Base-by-base conservation (phyloP, 2,888 invertebrate genomes). In the Leptopilina drosophilae region DNA sequence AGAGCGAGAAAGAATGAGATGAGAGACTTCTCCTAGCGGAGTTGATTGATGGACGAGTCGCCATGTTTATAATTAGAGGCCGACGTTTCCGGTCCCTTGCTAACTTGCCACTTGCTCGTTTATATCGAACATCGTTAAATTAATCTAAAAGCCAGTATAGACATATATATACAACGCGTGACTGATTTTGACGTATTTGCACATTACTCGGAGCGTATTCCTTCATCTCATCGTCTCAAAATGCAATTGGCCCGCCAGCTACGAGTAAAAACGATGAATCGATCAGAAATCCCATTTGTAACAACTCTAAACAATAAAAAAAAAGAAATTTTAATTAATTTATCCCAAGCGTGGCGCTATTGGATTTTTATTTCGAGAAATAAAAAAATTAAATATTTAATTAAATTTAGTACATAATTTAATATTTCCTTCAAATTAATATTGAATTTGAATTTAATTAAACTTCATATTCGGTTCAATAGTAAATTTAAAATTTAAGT, bases 21-120 rank as follows among this genome's bases (percentile, higher is more conserved):
- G 81, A 82, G 81, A 86, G 81, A 86, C 86, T 84, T 87, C 86
- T 83, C 85, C 79, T 79, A 81, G 85, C 80, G 85, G 85, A 49
- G 80, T 89, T 90, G 91, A 91, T 90, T 90, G 90, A 91, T 89
- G 90, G 90, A 88, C 88, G 87, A 90, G 90, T 89, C 89, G 87
- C 89, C 87, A 88, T 87, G 90, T 89, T 91, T 90, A 90, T 91
- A 91, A 91, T 91, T 91, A 91, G 90, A 91, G 88, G 82, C 85
- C 84, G 85, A 84, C 86, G 86, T 88, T 89, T 89, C 89, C 89
- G 88, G 87, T 85, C 82, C 76, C 81, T 76, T 78, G 67, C 80
- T 62, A 65, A 49, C 73, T 49, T 78, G 33, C 59, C 67, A 64
- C 59, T 67, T 67, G 77, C 77, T 65, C 66, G 40, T 8, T 42